Percentiles rank a stretch among this genome's conserved stretches.
Conservation (phyloP, 2,888 invertebrate genomes). For the Tortrix viridana region DNA sequence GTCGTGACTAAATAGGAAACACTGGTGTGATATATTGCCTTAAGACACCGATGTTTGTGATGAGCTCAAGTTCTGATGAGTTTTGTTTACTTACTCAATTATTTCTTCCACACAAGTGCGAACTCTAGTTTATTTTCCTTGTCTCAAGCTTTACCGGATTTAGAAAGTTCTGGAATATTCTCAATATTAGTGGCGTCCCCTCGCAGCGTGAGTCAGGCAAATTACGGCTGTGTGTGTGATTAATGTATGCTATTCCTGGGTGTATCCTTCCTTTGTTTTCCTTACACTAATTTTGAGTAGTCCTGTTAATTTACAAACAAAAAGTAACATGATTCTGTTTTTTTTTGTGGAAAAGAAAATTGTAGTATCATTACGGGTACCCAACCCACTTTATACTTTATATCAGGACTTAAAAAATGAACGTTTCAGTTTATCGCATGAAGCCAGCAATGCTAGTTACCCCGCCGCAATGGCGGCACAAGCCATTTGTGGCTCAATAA, state of each 20-base stretch:
- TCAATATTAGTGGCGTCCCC: constrained; percentile 71
- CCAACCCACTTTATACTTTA: background rate
- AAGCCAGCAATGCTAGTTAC: constrained; percentile 21
- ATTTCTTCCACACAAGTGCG: constrained; percentile 29
- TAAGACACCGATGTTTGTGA: constrained; percentile 22
- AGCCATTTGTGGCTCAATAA: constrained; percentile 32
- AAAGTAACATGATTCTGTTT: no score
- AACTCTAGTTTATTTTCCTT: constrained; percentile 63
- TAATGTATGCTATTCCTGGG: constrained; percentile 77
- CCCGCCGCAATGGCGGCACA: constrained; percentile 27
- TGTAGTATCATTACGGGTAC: background rate
- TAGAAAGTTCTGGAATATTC: constrained; percentile 63
- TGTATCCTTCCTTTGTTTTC: constrained; percentile 69
- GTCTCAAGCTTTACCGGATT: constrained; percentile 67
- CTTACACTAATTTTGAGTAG: constrained; percentile 43
- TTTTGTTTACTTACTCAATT: constrained; percentile 24
- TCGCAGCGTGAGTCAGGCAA: constrained; percentile 79
- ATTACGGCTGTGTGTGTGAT: constrained; percentile 79
- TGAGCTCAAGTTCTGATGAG: constrained; percentile 35
- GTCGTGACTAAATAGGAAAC: background rate
- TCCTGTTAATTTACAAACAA: constrained; percentile 12
- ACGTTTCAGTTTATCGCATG: constrained; percentile 25
- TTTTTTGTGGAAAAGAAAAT: background rate
- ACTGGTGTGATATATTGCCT: background rate
- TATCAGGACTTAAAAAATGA: constrained; percentile 9